These are phyloP conservation scores for Apotomis capreana DNA, from an alignment of 2,888 invertebrate genomes.

Conservation along the genomic window DNA sequence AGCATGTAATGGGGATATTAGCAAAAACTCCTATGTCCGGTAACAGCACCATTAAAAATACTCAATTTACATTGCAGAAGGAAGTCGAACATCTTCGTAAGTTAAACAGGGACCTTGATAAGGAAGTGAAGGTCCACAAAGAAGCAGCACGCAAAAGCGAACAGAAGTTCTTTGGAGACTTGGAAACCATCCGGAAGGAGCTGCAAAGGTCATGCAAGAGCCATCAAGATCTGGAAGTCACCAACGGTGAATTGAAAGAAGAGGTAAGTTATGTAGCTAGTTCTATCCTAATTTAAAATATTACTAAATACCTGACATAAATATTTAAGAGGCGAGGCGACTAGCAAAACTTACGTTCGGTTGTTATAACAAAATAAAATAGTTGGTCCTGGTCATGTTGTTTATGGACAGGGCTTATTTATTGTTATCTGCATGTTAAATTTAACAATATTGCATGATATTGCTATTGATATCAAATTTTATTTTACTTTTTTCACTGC, in stretches of 20 bases:
- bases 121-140: constrained; percentile 76
- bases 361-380: no score
- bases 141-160: constrained; percentile 78
- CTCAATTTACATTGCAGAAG: constrained; percentile 55
- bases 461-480: no score
- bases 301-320: not conserved
- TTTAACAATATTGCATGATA: no score
- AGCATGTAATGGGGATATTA: no score
- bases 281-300: not conserved
- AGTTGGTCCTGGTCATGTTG: no score
- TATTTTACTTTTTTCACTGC: no score
- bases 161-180: constrained; percentile 70
- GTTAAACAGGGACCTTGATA: constrained; percentile 71
- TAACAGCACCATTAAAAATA: no score
- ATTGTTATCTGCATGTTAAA: no score
- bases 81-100: constrained; percentile 71
- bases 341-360: no score
- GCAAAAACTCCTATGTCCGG: no score
- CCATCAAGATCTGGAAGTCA: constrained; percentile 86
- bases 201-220: constrained; percentile 81
- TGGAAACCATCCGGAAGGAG: constrained; percentile 79
- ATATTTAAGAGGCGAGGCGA: not conserved
- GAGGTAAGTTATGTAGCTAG: constrained; percentile 76
- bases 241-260: constrained; percentile 86
- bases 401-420: no score